Evolutionary conservation across 2,797 vertebrate genomes (phyloP).

Genomic region (Acestrorhynchus altus): DNA sequence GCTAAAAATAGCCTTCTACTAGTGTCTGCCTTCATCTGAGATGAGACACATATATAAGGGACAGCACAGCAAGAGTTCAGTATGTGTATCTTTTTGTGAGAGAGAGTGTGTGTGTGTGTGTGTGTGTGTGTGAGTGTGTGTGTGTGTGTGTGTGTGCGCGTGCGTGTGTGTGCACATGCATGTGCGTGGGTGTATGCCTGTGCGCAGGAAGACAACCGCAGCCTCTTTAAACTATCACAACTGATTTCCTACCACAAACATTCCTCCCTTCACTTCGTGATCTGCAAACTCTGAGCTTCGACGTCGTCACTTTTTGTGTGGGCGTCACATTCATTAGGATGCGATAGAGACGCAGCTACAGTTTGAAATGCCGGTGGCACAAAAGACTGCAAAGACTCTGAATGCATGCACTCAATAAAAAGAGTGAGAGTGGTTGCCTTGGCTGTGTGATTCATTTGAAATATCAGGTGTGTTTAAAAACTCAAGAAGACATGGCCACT

Average conservation of each 20-base stretch:
- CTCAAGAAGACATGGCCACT: not conserved
- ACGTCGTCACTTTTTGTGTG: slow-evolving; percentile 10
- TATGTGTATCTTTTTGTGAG: not conserved
- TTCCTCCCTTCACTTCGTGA: slow-evolving; percentile 33
- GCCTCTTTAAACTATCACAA: slow-evolving; percentile 48
- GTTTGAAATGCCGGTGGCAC: slow-evolving; percentile 15
- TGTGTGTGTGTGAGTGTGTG: not conserved
- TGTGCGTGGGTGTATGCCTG: slow-evolving; percentile 17
- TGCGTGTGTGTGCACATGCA: slow-evolving; percentile 15
- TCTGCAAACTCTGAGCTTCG: slow-evolving; percentile 22
- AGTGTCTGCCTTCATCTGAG: slow-evolving; percentile 46
- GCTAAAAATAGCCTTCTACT: slow-evolving; percentile 55
- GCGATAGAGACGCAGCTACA: slow-evolving; percentile 13
- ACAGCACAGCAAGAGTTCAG: slow-evolving; percentile 33
- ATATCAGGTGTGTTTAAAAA: not conserved
- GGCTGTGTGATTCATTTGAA: not conserved
- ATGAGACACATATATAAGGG: slow-evolving; percentile 47
- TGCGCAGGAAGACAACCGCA: slow-evolving; percentile 40
- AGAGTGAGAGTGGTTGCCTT: not conserved
- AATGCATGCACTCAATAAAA: slow-evolving; percentile 35
- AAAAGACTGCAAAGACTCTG: slow-evolving; percentile 29
- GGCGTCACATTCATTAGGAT: slow-evolving; percentile 47
- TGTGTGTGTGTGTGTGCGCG: not conserved
- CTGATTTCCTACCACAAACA: slow-evolving; percentile 47
- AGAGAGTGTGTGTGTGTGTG: not conserved